Evolutionary conservation across 2,797 vertebrate genomes (phyloP), one percentile per base, ranked within the genome.

Genomic region (Podarcis siculus): DNA sequence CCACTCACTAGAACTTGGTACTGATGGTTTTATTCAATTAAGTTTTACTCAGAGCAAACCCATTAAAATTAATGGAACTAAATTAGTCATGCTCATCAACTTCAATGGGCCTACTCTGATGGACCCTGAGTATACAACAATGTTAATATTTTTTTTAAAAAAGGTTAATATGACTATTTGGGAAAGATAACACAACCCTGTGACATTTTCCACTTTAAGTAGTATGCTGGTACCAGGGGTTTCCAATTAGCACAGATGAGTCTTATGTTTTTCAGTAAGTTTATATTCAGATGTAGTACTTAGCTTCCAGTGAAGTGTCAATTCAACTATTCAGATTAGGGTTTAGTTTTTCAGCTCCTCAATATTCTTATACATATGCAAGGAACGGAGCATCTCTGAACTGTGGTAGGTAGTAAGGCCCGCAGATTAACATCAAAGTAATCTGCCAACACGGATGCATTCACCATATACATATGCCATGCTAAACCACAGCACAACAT

Each of bases 351-450:
- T 10, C 23, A 61, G 8, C 61, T 17, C 17, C 17, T 84, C n/a
- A 30, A 45, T 9, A 55, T 55, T 55, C 13, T 23, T 37, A 85
- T 77, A 61, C 67, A 77, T 21, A 64, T n/a, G 55, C 27, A 77
- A 76, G 15, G 25, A 19, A 85, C 12, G 17, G 3, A 78, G 15
- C 17, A 42, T 27, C 21, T n/a, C 35, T 76, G 55, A 9, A 10
- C 2, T 42, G 37, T 45, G 58, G 1, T 25, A 8, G 58, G 10
- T 45, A n/a, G 17, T 45, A 12, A 67, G 5, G 35, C 17, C 27
- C 39, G 32, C 37, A 67, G 73, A 86, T 89, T 86, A 93, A 71
- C 6, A 35, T 21, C 27, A 69, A 49, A 32, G 21, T 32, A 21
- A 73, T 76, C 2, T 35, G 30, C 55, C n/a, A 66, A 83, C 9